These are phyloP conservation scores for Hybos culiciformis DNA, from an alignment of 2,888 invertebrate species.

Conservation along the genomic window DNA sequence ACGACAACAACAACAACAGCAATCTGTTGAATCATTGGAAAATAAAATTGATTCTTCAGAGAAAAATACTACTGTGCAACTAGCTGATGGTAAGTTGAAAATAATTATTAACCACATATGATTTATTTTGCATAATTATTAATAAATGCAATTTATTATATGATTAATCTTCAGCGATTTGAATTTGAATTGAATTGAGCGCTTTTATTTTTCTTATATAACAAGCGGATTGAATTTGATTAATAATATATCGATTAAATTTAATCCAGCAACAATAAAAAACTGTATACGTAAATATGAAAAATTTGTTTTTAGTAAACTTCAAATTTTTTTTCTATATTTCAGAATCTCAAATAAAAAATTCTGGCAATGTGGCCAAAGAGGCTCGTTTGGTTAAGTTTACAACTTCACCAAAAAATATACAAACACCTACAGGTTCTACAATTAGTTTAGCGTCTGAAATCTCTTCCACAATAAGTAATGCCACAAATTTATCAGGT, in stretches of 20 bases:
- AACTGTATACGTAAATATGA: neutral
- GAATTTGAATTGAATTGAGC: neutral
- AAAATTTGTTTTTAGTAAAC: slow-evolving; percentile 8
- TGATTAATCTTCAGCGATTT: neutral
- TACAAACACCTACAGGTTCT: slow-evolving; percentile 6
- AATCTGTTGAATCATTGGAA: slow-evolving; percentile 8
- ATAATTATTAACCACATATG: neutral
- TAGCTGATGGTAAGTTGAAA: slow-evolving; percentile 13
- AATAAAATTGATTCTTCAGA: slow-evolving; percentile 1
- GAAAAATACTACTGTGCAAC: slow-evolving; percentile 13
- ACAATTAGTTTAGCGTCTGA: slow-evolving; percentile 5
- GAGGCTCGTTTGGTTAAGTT: slow-evolving; percentile 29
- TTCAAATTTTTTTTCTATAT: neutral
- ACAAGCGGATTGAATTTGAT: neutral
- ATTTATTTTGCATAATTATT: neutral
- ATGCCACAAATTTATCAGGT: slow-evolving; percentile 7
- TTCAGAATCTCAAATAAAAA: slow-evolving; percentile 17
- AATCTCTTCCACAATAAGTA: slow-evolving; percentile 8
- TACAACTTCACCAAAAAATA: slow-evolving; percentile 2
- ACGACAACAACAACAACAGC: neutral
- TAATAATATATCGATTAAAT: neutral
- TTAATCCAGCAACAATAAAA: neutral
- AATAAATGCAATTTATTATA: neutral
- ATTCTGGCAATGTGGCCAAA: slow-evolving; percentile 24
- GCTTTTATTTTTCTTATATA: neutral